Evolutionary conservation across 2,888 invertebrate genomes (phyloP).

Genomic region (Trimorus sp.): DNA sequence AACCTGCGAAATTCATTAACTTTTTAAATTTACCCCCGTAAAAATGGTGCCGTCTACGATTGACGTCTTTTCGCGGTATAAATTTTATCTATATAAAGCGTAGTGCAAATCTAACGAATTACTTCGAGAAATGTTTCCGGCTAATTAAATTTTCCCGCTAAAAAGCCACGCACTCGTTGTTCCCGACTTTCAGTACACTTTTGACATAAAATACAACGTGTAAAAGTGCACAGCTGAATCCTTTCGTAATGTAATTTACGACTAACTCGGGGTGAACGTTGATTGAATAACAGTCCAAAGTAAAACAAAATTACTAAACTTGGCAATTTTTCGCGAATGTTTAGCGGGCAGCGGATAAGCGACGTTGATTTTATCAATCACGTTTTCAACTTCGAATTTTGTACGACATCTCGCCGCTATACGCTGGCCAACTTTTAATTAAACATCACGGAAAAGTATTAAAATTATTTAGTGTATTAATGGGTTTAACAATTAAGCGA

Average conservation of each 20-base stretch:
- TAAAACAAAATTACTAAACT: slow-evolving; percentile 23
- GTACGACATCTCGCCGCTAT: background rate
- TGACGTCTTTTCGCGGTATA: too few species aligned
- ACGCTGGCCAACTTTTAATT: slow-evolving; percentile 12
- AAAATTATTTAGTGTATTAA: slow-evolving; percentile 1
- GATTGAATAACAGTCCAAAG: slow-evolving; percentile 28
- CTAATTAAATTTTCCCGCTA: slow-evolving; percentile 32
- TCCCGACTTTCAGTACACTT: slow-evolving; percentile 11
- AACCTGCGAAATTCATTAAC: too few species aligned
- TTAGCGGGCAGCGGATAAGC: background rate
- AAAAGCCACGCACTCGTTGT: slow-evolving; percentile 21
- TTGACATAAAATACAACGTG: slow-evolving; percentile 4
- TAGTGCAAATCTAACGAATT: slow-evolving; percentile 19
- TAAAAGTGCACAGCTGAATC: slow-evolving; percentile 13
- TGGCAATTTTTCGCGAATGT: slow-evolving; percentile 5
- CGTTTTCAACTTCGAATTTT: slow-evolving; percentile 17
- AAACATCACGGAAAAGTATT: slow-evolving; percentile 6
- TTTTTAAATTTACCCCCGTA: too few species aligned
- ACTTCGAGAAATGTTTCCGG: slow-evolving; percentile 12
- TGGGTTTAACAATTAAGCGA: slow-evolving; percentile 17
- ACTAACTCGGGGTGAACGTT: slow-evolving; percentile 11
- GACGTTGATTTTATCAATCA: slow-evolving; percentile 21
- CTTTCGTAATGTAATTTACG: slow-evolving; percentile 24
- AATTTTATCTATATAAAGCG: slow-evolving; percentile 18
- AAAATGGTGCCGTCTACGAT: too few species aligned